Conservation (phyloP, 2,888 invertebrate genomes). For the Candidula unifasciata region DNA sequence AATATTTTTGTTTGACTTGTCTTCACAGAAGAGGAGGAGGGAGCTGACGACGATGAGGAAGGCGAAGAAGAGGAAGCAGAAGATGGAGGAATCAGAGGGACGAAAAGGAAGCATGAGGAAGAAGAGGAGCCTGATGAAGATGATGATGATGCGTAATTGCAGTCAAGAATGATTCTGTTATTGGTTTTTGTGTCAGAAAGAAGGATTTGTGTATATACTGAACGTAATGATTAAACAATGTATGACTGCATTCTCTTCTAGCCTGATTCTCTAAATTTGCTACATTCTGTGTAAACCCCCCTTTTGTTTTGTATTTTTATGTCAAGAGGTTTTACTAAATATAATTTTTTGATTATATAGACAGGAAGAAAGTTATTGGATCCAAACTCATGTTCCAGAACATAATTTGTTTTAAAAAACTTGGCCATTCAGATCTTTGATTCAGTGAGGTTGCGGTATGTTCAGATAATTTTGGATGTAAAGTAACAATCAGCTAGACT, state of each 20-base stretch:
- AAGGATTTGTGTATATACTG: slow-evolving; percentile 25
- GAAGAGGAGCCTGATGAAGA: slow-evolving; percentile 45
- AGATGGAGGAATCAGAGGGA: slow-evolving; percentile 39
- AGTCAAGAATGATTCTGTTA: not conserved
- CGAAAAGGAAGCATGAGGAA: slow-evolving; percentile 43
- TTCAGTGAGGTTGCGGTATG: too few species aligned
- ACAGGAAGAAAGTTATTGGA: not conserved
- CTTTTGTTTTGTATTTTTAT: not conserved
- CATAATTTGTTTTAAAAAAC: too few species aligned
- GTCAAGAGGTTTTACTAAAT: not conserved
- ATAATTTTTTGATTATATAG: not conserved
- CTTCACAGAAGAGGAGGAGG: slow-evolving; percentile 43
- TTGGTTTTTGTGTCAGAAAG: slow-evolving; percentile 8
- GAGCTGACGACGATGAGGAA: slow-evolving; percentile 44
- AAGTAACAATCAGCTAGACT: too few species aligned
- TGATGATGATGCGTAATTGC: slow-evolving; percentile 44
- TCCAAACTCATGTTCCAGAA: too few species aligned
- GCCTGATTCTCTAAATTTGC: not conserved
- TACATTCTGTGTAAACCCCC: not conserved
- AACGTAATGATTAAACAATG: not conserved
- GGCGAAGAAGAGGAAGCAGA: slow-evolving; percentile 43
- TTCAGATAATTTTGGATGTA: too few species aligned
- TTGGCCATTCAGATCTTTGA: too few species aligned
- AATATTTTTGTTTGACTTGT: not conserved
- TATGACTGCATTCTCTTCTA: not conserved